A percentile compares a stretch with the other conserved stretches of the same genome.
Evolutionary conservation across 2,113 vertebrate species (phyloP).

Genomic region (Malurus elegans): DNA sequence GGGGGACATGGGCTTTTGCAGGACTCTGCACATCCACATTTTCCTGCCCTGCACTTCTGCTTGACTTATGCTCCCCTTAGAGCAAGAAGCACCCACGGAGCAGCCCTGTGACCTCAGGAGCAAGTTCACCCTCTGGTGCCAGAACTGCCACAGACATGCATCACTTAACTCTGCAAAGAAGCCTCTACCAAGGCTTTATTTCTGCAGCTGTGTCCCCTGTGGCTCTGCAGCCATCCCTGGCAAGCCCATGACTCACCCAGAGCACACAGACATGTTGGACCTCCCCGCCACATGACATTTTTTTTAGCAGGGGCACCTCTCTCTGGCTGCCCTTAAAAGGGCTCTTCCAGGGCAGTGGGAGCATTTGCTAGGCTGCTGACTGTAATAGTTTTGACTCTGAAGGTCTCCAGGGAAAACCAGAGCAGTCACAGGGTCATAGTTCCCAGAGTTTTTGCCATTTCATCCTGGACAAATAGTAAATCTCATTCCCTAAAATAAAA

Average conservation of each 20-base stretch:
- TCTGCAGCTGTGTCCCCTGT: background rate
- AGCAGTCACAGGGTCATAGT: background rate
- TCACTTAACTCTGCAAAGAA: background rate
- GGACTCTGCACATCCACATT: background rate
- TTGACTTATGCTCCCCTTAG: background rate
- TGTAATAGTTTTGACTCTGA: slow-evolving; percentile 2
- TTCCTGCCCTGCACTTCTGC: background rate
- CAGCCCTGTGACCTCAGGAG: background rate
- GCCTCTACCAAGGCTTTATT: background rate
- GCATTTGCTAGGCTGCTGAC: background rate
- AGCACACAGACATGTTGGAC: background rate
- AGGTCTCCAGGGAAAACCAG: background rate
- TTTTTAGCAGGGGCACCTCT: background rate
- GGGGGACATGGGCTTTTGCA: background rate
- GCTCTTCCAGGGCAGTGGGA: background rate
- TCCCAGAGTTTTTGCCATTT: background rate
- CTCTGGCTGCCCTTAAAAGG: background rate
- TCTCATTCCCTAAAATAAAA: background rate
- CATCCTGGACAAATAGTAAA: background rate
- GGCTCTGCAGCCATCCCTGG: background rate
- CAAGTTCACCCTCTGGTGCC: background rate
- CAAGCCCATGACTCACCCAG: background rate
- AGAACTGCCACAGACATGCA: background rate
- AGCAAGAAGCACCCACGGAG: fast-evolving
- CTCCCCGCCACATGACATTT: background rate